Evolutionary conservation across 2,797 vertebrate genomes (phyloP).

Genomic region (Myripristis murdjan): DNA sequence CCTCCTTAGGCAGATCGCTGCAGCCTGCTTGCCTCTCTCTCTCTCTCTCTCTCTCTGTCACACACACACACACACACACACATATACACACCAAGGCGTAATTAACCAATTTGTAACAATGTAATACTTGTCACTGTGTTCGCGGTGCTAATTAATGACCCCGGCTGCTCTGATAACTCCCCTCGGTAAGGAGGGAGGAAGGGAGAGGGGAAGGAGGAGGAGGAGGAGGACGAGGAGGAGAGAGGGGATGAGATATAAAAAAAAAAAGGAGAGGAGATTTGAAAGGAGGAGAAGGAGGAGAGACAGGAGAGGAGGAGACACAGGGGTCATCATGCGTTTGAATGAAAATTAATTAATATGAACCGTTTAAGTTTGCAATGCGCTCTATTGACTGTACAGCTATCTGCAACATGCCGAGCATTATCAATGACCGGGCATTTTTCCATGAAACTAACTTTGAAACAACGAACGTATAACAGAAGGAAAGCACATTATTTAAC

Average conservation of each 20-base stretch:
- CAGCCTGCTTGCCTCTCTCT: slow-evolving; percentile 62
- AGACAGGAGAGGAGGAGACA: neutral
- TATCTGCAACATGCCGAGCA: too few species aligned
- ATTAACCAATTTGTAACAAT: slow-evolving; percentile 90
- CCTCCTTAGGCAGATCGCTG: slow-evolving; percentile 76
- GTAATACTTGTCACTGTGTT: slow-evolving; percentile 84
- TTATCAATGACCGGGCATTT: too few species aligned
- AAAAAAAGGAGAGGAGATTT: too few species aligned
- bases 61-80: slow-evolving; percentile 18
- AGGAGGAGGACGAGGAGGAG: slow-evolving; percentile 20
- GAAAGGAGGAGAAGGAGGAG: neutral
- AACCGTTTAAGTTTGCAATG: too few species aligned
- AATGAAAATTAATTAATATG: too few species aligned
- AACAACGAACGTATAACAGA: too few species aligned
- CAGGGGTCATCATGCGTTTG: neutral
- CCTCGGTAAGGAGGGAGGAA: slow-evolving; percentile 24
- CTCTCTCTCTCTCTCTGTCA: neutral
- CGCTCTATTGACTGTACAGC: too few species aligned
- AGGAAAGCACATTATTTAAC: too few species aligned
- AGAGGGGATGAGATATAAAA: slow-evolving; percentile 10
- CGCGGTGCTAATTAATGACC: slow-evolving; percentile 84
- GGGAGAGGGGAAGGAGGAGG: slow-evolving; percentile 4
- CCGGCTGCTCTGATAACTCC: slow-evolving; percentile 77
- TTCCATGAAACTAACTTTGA: too few species aligned
- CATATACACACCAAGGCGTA: slow-evolving; percentile 57